Conservation (phyloP, 2,113 vertebrate species). For the Xyliphius kryptos region DNA sequence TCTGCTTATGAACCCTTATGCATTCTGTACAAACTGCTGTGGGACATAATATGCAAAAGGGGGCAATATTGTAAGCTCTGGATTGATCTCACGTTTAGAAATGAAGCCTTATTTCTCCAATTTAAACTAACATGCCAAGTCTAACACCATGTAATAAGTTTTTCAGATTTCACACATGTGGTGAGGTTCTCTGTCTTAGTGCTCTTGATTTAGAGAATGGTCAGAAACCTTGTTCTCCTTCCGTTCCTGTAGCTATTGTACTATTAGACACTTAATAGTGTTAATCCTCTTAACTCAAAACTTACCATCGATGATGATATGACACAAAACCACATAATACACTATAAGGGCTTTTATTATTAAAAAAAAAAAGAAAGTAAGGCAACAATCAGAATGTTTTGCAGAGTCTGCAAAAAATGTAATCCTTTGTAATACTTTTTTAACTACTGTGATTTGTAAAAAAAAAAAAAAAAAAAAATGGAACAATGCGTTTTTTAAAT, state of each 20-base stretch:
- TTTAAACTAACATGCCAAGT: conserved; percentile 14
- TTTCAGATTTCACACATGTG: background rate
- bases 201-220: background rate
- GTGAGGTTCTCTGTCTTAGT: conserved; percentile 7
- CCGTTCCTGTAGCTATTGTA: conserved; percentile 43
- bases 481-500: conserved; percentile 29
- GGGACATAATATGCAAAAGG: conserved; percentile 26
- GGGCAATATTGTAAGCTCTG: conserved; percentile 8
- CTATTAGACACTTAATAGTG: conserved; percentile 59
- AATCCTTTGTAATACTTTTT: conserved; percentile 70
- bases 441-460: conserved; percentile 73
- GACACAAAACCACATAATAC: conserved; percentile 52
- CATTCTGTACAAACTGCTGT: conserved; percentile 14
- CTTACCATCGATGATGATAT: conserved; percentile 46
- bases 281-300: conserved; percentile 47
- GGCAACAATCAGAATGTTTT: conserved; percentile 70
- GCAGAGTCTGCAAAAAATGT: conserved; percentile 63
- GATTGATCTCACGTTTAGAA: background rate
- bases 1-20: background rate
- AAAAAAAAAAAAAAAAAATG: conserved; percentile 52
- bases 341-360: conserved; percentile 67
- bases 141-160: background rate
- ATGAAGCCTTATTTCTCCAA: conserved; percentile 19
- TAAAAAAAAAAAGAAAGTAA: conserved; percentile 42
- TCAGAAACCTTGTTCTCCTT: conserved; percentile 16